A percentile compares a stretch with the other conserved stretches of the same genome.
Conservation (phyloP, 2,797 vertebrate species). For the Gymnocypris eckloni region DNA sequence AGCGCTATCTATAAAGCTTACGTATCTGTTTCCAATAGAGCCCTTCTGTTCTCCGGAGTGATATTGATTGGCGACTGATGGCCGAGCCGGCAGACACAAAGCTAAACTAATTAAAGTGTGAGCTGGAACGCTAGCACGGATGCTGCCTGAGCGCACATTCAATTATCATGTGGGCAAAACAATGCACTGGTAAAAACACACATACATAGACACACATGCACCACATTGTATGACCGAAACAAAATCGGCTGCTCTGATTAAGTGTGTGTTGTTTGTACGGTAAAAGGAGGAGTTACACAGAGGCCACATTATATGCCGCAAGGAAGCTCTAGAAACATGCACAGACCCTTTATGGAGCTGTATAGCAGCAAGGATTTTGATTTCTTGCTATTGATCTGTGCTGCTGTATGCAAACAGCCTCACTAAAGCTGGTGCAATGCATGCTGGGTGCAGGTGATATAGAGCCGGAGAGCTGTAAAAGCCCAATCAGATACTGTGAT, state of each 20-base stretch:
- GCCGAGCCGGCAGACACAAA: constrained; percentile 69
- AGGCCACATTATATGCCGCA: background rate
- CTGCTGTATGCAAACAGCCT: constrained; percentile 47
- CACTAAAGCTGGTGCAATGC: constrained; percentile 42
- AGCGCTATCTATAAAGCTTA: constrained; percentile 51
- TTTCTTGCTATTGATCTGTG: constrained; percentile 48
- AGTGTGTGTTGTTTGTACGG: constrained; percentile 44
- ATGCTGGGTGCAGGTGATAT: constrained; percentile 43
- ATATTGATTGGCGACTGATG: constrained; percentile 67
- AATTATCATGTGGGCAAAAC: constrained; percentile 65
- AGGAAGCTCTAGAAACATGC: constrained; percentile 26
- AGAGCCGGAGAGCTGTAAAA: constrained; percentile 45
- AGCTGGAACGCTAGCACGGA: constrained; percentile 67
- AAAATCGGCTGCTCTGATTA: constrained; percentile 50
- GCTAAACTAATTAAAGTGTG: constrained; percentile 76
- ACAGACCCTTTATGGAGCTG: constrained; percentile 39
- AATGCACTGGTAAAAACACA: constrained; percentile 39
- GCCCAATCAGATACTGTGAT: constrained; percentile 42
- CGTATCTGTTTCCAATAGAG: constrained; percentile 72
- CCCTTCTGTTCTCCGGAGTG: constrained; percentile 68
- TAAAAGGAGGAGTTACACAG: constrained; percentile 25
- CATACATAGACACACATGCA: constrained; percentile 25
- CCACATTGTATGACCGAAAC: constrained; percentile 43
- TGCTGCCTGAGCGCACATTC: constrained; percentile 66
- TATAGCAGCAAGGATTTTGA: constrained; percentile 47